Conservation (phyloP, 2,888 invertebrate species). For the Meandrusa payeni region DNA sequence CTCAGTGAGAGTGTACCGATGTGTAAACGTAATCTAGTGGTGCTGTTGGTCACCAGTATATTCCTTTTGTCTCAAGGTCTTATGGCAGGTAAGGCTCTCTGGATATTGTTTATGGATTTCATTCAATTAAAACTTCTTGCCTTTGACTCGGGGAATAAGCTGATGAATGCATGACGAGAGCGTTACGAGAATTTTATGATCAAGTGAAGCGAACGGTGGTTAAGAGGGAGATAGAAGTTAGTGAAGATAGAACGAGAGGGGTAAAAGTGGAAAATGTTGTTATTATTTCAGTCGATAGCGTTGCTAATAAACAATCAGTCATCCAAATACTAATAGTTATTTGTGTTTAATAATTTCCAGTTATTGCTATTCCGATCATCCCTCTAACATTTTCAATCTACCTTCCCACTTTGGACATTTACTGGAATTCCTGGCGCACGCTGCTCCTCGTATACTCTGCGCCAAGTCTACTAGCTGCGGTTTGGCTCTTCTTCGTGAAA, state of each 20-base stretch:
- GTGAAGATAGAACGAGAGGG: no score
- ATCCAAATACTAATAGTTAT: no score
- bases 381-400: conserved; percentile 63
- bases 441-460: conserved; percentile 81
- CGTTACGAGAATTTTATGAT: no score
- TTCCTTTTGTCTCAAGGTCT: conserved; percentile 38
- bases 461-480: conserved; percentile 81
- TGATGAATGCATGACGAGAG: no score
- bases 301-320: no score
- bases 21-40: conserved; percentile 33
- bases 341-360: conserved; percentile 49
- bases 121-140: no score
- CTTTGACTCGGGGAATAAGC: no score
- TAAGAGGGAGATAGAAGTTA: no score
- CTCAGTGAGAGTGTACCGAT: conserved; percentile 40
- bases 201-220: no score
- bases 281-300: no score
- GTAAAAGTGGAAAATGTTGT: no score
- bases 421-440: conserved; percentile 84
- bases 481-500: conserved; percentile 78
- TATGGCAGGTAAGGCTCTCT: conserved; percentile 37
- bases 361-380: conserved; percentile 81
- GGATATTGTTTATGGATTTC: no score
- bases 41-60: conserved; percentile 37
- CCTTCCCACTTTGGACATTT: conserved; percentile 50